A percentile compares a stretch with the other conserved stretches of the same genome.
Evolutionary conservation across 1,140 invertebrate genomes (phyloP).

Genomic region (Listronotus oregonensis): DNA sequence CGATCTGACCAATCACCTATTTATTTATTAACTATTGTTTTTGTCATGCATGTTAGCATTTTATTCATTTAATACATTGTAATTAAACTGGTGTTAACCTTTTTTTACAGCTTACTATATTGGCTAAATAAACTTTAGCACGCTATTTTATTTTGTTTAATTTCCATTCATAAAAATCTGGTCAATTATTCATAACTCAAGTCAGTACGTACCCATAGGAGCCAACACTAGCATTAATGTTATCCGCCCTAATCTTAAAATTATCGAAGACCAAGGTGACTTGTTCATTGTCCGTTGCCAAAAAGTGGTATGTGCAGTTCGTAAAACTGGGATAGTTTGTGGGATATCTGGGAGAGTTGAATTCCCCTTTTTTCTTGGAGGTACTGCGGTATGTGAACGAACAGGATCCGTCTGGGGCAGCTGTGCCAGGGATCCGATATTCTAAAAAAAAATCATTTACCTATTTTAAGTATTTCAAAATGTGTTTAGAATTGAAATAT

Average conservation of each 20-base stretch:
- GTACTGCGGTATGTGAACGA: conserved; percentile 89
- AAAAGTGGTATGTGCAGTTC: conserved; percentile 90
- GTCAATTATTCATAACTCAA: no score
- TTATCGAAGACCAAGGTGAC: conserved; percentile 91
- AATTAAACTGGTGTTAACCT: no score
- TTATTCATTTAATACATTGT: no score
- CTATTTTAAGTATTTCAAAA: no score
- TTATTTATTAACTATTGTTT: no score
- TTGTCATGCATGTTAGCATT: no score
- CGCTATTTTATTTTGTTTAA: no score
- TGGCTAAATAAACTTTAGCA: no score
- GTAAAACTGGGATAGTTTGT: conserved; percentile 92
- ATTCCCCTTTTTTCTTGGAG: conserved; percentile 86
- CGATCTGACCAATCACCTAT: no score
- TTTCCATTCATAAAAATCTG: no score
- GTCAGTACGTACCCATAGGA: conserved; percentile 61
- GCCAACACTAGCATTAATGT: conserved; percentile 63
- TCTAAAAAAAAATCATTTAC: conserved; percentile 64
- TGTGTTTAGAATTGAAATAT: no score
- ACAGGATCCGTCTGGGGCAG: conserved; percentile 86
- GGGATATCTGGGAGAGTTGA: conserved; percentile 95
- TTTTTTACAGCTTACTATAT: no score
- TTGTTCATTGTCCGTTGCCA: conserved; percentile 85
- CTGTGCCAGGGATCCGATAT: conserved; percentile 93
- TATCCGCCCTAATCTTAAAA: conserved; percentile 82